Conservation (phyloP, 2,888 invertebrate genomes). For the Nephrotoma flavescens region DNA sequence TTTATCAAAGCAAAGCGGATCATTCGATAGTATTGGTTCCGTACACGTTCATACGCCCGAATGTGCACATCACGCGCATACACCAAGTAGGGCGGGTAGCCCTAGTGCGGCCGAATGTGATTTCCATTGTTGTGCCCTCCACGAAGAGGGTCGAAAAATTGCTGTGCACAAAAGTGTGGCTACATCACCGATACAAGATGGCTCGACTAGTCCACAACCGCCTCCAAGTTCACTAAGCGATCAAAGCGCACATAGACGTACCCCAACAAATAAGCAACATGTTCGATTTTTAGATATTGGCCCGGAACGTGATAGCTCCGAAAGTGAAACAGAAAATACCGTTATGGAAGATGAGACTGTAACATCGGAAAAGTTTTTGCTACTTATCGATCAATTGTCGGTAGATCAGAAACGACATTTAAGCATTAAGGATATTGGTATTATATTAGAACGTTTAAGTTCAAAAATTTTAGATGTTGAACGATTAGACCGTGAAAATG, state of each 20-base stretch:
- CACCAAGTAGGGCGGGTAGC: constrained; percentile 50
- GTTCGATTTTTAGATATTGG: constrained; percentile 71
- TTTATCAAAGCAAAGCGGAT: constrained; percentile 42
- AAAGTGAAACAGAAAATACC: constrained; percentile 87
- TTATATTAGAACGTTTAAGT: constrained; percentile 80
- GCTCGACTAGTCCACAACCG: constrained; percentile 50
- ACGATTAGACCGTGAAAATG: constrained; percentile 78
- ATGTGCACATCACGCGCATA: constrained; percentile 56
- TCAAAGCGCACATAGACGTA: constrained; percentile 27
- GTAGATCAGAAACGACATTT: constrained; percentile 85
- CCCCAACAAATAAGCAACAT: constrained; percentile 51
- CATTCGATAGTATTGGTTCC: constrained; percentile 48
- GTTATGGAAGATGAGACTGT: constrained; percentile 82
- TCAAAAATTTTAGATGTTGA: constrained; percentile 91
- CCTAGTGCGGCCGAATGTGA: constrained; percentile 68
- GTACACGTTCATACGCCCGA: constrained; percentile 73
- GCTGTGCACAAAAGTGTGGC: constrained; percentile 86
- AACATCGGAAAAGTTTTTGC: constrained; percentile 81
- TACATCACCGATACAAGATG: constrained; percentile 82
- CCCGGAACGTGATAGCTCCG: constrained; percentile 73
- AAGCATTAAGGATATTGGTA: constrained; percentile 88
- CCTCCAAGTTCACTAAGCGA: constrained; percentile 20
- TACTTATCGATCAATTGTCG: constrained; percentile 84
- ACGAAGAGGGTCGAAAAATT: constrained; percentile 83
- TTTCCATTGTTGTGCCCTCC: constrained; percentile 89